A percentile compares a stretch with the other conserved stretches of the same genome.
phyloP scores from a whole-genome alignment of 2,113 vertebrate species.

The Colossoma macropomum region DNA sequence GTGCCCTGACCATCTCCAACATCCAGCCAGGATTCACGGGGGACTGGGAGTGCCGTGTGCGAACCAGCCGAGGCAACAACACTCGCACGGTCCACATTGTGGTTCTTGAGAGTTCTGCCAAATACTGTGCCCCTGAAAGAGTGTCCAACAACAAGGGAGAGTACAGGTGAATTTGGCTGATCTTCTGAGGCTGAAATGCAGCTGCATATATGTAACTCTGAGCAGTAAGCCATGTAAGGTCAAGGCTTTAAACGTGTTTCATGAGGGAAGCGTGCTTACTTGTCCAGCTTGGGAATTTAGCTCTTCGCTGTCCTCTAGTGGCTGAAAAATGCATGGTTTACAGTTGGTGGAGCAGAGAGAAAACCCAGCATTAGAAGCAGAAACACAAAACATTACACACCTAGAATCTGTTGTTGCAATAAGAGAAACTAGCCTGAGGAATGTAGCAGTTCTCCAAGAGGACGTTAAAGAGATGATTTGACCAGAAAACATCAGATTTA shows the following conservation, averaged over 20 bases:
- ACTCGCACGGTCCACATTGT: conserved; percentile 92
- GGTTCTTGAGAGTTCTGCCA: conserved; percentile 92
- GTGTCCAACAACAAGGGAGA: conserved; percentile 96
- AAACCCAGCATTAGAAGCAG: background rate
- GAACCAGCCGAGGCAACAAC: conserved; percentile 93
- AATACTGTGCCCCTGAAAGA: conserved; percentile 90
- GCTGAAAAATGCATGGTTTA: background rate
- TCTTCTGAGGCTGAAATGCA: background rate
- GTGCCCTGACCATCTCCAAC: conserved; percentile 94
- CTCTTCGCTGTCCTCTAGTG: conserved; percentile 45
- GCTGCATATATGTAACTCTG: background rate
- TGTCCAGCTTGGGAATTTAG: background rate
- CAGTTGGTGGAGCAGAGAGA: background rate
- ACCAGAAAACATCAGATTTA: background rate
- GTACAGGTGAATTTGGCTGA: conserved; percentile 83
- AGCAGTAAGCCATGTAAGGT: background rate
- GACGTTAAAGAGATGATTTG: background rate
- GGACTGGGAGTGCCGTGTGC: conserved; percentile 94
- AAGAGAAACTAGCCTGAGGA: background rate
- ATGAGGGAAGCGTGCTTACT: background rate
- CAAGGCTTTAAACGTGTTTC: background rate
- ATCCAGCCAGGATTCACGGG: conserved; percentile 95
- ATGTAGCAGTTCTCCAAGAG: background rate
- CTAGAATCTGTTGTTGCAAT: background rate
- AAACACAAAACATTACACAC: background rate